Percentiles rank a stretch among this genome's conserved stretches.
Conservation (phyloP, 2,113 vertebrate species). For the Equus quagga region DNA sequence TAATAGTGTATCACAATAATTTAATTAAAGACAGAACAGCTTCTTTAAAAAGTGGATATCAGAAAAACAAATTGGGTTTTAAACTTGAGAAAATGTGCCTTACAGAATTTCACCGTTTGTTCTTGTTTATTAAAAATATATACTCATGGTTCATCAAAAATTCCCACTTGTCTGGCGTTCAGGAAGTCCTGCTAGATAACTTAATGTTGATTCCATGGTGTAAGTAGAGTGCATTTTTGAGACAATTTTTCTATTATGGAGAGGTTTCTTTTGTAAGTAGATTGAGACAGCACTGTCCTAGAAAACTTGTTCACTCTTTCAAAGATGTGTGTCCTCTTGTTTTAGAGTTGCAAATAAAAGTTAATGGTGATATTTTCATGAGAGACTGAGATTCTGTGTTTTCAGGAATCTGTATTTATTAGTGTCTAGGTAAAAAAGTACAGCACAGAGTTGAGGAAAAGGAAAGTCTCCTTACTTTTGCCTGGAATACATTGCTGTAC, state of each 20-base stretch:
- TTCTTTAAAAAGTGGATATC: not conserved
- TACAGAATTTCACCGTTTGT: not conserved
- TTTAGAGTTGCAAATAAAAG: not conserved
- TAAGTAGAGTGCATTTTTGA: not conserved
- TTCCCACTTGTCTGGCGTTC: not conserved
- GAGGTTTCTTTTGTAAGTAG: not conserved
- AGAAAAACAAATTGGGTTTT: constrained; percentile 9
- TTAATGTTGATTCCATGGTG: not conserved
- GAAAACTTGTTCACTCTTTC: not conserved
- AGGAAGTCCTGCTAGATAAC: not conserved
- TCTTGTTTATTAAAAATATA: not conserved
- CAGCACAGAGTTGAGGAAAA: not conserved
- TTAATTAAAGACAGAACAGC: not conserved
- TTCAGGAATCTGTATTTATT: not conserved
- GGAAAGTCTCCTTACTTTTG: not conserved
- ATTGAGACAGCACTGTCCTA: not conserved
- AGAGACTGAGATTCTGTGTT: not conserved
- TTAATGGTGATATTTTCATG: not conserved
- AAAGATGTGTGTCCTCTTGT: not conserved
- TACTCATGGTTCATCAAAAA: not conserved
- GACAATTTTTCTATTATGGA: not conserved
- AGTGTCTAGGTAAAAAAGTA: not conserved
- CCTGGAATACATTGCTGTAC: not conserved
- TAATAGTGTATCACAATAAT: not conserved
- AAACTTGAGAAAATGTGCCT: not conserved